Evolutionary conservation across 2,888 invertebrate genomes (phyloP).

Genomic region (Philopedon plagiatum): DNA sequence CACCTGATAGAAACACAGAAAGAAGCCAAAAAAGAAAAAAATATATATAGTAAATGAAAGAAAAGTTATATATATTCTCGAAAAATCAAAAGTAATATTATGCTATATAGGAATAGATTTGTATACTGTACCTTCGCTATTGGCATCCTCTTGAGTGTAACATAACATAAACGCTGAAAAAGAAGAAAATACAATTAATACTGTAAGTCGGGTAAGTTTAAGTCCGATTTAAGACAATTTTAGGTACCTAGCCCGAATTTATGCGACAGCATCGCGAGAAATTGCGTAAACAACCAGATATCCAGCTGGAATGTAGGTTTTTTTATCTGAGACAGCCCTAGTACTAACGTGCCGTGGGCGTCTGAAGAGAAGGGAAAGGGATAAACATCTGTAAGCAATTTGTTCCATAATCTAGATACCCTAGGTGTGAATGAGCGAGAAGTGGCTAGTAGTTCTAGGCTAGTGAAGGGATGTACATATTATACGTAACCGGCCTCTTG

Average conservation of each 20-base stretch:
- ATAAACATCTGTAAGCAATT: too few relatives aligned
- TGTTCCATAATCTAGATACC: too few relatives aligned
- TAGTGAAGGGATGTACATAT: too few relatives aligned
- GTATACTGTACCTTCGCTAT: conserved; percentile 84
- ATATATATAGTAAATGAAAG: conserved; percentile 53
- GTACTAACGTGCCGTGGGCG: too few relatives aligned
- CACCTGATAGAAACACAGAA: conserved; percentile 77
- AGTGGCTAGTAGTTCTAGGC: too few relatives aligned
- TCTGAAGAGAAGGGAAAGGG: too few relatives aligned
- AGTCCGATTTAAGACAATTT: neutral
- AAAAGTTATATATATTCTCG: conserved; percentile 46
- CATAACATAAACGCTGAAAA: conserved; percentile 95
- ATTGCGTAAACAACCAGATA: too few relatives aligned
- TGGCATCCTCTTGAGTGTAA: conserved; percentile 93
- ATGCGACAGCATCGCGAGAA: too few relatives aligned
- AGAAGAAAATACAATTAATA: conserved; percentile 65
- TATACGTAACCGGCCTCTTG: too few relatives aligned
- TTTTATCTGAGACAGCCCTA: too few relatives aligned
- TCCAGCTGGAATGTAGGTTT: too few relatives aligned
- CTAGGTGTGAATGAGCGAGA: too few relatives aligned
- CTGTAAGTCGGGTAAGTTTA: neutral
- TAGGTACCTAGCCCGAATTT: neutral
- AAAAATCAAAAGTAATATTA: conserved; percentile 7
- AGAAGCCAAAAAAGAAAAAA: conserved; percentile 67
- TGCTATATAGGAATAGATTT: conserved; percentile 54